Evolutionary conservation across 2,888 invertebrate genomes (phyloP).

Genomic region (Acronicta aceris): DNA sequence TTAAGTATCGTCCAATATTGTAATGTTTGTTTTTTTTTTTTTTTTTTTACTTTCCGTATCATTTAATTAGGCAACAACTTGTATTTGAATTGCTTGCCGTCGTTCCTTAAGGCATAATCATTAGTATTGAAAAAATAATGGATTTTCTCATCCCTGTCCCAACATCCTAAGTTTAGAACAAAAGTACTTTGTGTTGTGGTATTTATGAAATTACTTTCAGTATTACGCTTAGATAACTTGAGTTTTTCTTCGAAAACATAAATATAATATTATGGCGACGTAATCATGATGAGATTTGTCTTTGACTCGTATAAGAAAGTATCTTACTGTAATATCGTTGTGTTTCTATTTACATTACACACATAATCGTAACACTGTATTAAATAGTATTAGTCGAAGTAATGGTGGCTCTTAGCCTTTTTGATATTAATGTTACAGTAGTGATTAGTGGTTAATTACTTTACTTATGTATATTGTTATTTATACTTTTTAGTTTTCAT

Average conservation of each 20-base stretch:
- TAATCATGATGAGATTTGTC: constrained; percentile 23
- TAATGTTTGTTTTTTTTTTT: constrained; percentile 4
- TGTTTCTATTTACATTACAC: constrained; percentile 17
- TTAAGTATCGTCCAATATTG: background rate
- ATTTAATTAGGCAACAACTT: background rate
- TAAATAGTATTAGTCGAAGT: constrained; percentile 12
- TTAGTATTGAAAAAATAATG: constrained; percentile 35
- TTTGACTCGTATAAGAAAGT: constrained; percentile 15
- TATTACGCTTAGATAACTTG: constrained; percentile 25
- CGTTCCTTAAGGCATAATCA: constrained; percentile 15
- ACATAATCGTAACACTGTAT: constrained; percentile 2
- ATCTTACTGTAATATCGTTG: constrained; percentile 18
- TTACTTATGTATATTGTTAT: background rate
- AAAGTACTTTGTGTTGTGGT: constrained; percentile 43
- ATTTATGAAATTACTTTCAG: constrained; percentile 31
- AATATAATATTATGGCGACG: constrained; percentile 22
- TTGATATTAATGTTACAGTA: constrained; percentile 18
- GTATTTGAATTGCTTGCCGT: constrained; percentile 12
- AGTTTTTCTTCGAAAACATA: constrained; percentile 31
- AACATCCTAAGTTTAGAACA: constrained; percentile 44
- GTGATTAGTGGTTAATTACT: constrained; percentile 24
- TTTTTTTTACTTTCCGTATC: background rate
- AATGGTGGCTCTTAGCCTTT: constrained; percentile 25
- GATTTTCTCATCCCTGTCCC: constrained; percentile 28
- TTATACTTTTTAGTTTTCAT: too few species aligned